Base-by-base conservation (phyloP, 2,888 invertebrate species). In the Chaetogeoica ovagalla region DNA sequence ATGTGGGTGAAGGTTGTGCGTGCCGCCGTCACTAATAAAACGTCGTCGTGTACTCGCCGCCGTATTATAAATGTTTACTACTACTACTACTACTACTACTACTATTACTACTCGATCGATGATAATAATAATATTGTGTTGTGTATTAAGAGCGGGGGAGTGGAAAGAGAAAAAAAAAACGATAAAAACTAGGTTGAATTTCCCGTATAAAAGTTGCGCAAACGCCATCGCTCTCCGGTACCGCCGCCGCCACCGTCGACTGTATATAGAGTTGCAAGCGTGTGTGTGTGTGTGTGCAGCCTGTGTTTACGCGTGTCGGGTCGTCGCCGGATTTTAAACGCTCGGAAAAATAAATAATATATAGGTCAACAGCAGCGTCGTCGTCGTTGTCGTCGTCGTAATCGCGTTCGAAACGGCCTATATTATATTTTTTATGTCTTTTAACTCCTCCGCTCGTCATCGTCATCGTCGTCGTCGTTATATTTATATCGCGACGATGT, bases 1-100 rank as follows among this genome's bases (percentile, higher is more conserved):
- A 74, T 74, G 65, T 74, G 74, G 74, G 74, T 74, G 74, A 74
- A 74, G 74, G 74, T 74, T 48, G 48, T 66, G 57, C 17, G 21
- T 6, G n/a, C 69, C 52, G 69, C 30, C 55, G 9, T 19, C 69
- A 15, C 60, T 21, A 13, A 15, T 62, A 62, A 11, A 69, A 17
- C 13, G 52, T 7, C 30, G 52, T n/a, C 52, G 62, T n/a, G 23
- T 60, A 43, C 55, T n/a, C 60, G 13, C 65, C 65, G n/a, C 65
- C 65, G n/a, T 65, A 15, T 11, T 39, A 57, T 57, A 57, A 23
- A 21, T 21, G 23, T 4, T 30, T 30, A 30, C 30, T 30, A 30
- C 4, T 30, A 30, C 4, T 30, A 30, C 30, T 30, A 30, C 4
- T 30, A 30, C 30, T 30, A 30, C 30, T 30, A 30, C 30, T 30